Evolutionary conservation across 2,888 invertebrate species (phyloP), one percentile per base, ranked within the genome.

Genomic region (Therioaphis trifolii): DNA sequence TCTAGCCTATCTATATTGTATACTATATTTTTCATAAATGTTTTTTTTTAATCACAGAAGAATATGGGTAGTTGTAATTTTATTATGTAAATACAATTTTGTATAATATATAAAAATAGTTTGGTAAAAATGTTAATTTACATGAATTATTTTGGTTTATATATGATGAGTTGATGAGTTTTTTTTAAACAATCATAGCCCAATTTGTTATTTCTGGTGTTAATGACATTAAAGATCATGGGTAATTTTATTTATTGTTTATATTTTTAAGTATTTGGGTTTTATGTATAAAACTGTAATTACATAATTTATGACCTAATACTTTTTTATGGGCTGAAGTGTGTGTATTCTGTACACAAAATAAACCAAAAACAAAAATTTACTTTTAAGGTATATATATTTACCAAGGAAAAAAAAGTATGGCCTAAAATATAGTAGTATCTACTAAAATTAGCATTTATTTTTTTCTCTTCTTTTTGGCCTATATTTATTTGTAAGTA

Each of bases 61-160:
- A 82, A 61, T 82, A 82, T 82, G 63, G 82, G 74, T 82, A 82
- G 82, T 49, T 82, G 82, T 82, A 82, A 74, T 74, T 82, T 82
- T 82, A 82, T 82, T 40, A 52, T 82, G 82, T 82, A 82, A 72
- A 82, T 82, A 82, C 66, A 82, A 74, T 82, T 79, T 74, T 82
- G 82, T 82, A 74, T 74, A 82, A 74, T 74, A 74, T 49, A 82
- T 72, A 29, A 80, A 29, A 80, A 61, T 69, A 79, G 79, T 80
- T 24, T 49, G 82, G 49, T 72, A 43, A 66, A 66, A 63, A 82
- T 49, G 61, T 82, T 82, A 82, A 80, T 82, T 74, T 82, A 66
- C 66, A 63, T 82, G 82, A 82, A 82, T 82, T 82, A 82, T 82
- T 80, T 72, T 74, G 74, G 82, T 74, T 63, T 74, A 63, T 74